Percentiles rank a stretch among this genome's conserved stretches.
phyloP scores from a whole-genome alignment of 2,113 vertebrate genomes.

The Piaya cayana region DNA sequence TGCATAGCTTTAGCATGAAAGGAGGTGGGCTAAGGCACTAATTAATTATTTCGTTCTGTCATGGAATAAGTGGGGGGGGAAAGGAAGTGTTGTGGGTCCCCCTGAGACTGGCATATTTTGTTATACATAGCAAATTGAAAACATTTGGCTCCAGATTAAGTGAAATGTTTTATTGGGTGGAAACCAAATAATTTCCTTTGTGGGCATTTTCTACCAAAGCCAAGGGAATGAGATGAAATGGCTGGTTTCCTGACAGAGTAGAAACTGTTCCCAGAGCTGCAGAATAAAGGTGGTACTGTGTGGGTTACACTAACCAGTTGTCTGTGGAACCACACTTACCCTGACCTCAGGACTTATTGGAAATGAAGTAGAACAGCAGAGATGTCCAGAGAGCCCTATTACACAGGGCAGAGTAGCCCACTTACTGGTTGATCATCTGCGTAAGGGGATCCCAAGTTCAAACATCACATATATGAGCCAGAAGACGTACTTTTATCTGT shows the following conservation, averaged over 20 bases:
- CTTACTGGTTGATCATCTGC: fast-evolving
- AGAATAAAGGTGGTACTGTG: not conserved
- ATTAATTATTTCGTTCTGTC: not conserved
- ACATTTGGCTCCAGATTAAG: constrained; percentile 19
- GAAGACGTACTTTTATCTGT: not conserved
- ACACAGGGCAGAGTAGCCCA: fast-evolving
- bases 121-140: not conserved
- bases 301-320: not conserved
- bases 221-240: not conserved
- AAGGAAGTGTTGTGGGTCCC: not conserved
- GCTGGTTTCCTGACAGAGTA: not conserved
- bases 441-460: not conserved
- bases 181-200: constrained; percentile 28
- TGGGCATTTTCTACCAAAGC: not conserved
- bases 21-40: not conserved
- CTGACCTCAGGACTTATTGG: not conserved
- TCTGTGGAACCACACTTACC: not conserved
- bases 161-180: constrained; percentile 10
- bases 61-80: not conserved
- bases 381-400: not conserved
- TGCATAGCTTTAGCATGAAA: not conserved
- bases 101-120: not conserved
- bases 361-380: not conserved
- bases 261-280: fast-evolving
- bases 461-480: not conserved